Evolutionary conservation across 2,113 vertebrate genomes (phyloP), one percentile per base, ranked within the genome.

Genomic region (Anguilla japonica): DNA sequence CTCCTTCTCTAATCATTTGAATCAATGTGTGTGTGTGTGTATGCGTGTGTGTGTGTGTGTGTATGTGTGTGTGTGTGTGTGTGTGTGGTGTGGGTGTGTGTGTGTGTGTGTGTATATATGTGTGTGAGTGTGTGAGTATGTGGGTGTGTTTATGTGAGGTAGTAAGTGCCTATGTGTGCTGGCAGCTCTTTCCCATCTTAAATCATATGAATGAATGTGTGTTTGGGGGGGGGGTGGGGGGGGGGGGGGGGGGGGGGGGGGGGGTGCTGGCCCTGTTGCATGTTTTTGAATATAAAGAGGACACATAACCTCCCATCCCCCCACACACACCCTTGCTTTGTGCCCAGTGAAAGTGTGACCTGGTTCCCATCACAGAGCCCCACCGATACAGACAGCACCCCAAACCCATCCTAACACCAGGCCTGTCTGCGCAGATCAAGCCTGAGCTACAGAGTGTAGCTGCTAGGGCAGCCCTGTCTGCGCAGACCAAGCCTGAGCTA

Each of bases 321-420:
- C 85, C 91, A 85, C 93, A 92, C 91, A 94, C 92, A 95, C 93
- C 92, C 95, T 84, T 85, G 92, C 94, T 95, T 96, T 96, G 95
- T 96, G 93, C 89, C 86, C 84, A 93, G 93, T 92, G 91, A 94
- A 94, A 95, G 95, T 95, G 92, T 96, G 95, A 96, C 95, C 95
- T 95, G 95, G 94, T 96, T 96, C 95, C 95, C 95, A 96, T 96
- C 94, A 84, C 3, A 6, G 18, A 67, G 11, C 60, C 60, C 60
- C 60, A 67, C 50, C 34, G 8, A 13, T 29, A 15, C 46, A 53
- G 81, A 46, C 92, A 94, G 93, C 90, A 92, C 92, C 91, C 90
- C 89, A 91, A 83, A 57, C 60, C 88, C 88, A 83, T 87, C 78
- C 53, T 56, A 26, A n/a, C 43, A 41, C n/a, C 41, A 18, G n/a